Percentiles rank a stretch among this genome's conserved stretches.
Evolutionary conservation across 2,888 invertebrate species (phyloP).

Genomic region (Sesia apiformis): DNA sequence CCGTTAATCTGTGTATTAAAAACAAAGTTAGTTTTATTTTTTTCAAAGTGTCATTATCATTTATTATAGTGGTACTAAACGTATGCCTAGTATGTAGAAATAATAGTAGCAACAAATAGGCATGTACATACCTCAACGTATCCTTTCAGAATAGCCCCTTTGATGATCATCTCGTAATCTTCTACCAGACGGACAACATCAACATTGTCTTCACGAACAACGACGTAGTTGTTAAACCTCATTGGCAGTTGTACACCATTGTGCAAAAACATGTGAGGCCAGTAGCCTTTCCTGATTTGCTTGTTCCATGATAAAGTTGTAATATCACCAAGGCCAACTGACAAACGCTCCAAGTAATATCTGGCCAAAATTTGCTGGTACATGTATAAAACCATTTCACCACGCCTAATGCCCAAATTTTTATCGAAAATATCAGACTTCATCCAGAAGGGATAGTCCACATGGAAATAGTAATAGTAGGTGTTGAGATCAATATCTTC

Average conservation of each 20-base stretch:
- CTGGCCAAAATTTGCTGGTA: constrained; percentile 80
- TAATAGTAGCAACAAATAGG: neutral
- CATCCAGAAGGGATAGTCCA: constrained; percentile 79
- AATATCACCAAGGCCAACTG: constrained; percentile 61
- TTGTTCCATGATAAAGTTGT: constrained; percentile 58
- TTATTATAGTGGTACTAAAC: neutral
- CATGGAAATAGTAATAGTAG: constrained; percentile 77
- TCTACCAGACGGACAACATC: constrained; percentile 37
- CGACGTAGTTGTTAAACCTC: constrained; percentile 57
- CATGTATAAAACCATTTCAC: constrained; percentile 73
- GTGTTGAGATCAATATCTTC: constrained; percentile 79
- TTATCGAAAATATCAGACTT: constrained; percentile 52
- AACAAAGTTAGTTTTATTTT: neutral
- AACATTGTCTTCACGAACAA: constrained; percentile 37
- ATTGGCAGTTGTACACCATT: constrained; percentile 72
- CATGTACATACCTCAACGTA: constrained; percentile 46
- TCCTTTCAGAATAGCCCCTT: constrained; percentile 74
- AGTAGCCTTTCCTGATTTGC: constrained; percentile 65
- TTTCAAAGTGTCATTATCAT: neutral
- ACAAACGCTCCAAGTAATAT: constrained; percentile 69
- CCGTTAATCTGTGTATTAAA: constrained; percentile 45
- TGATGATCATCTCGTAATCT: constrained; percentile 69
- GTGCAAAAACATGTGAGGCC: constrained; percentile 70
- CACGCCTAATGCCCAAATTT: constrained; percentile 44
- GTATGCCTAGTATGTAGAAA: neutral